Base-by-base conservation (phyloP, 2,888 invertebrate species). In the Drymonia ruficornis region DNA sequence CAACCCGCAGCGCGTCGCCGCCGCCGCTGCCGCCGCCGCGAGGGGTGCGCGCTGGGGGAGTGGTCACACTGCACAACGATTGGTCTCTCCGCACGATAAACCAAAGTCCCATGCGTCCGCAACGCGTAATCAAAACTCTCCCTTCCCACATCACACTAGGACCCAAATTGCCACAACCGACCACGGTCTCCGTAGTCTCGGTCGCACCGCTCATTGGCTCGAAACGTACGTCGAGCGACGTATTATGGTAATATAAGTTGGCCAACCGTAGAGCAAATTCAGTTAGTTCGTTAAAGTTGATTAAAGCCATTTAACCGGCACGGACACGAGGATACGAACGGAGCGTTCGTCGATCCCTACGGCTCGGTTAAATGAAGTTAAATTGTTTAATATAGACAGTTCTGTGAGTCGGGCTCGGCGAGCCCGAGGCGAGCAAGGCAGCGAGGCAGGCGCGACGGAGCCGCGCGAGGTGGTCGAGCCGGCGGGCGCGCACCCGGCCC, bases 201-300 rank as follows among this genome's bases (percentile, higher is more conserved):
- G 72, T 70, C 82, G 73, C 74, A 61, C 74, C 76, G 74, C 76
- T 75, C 85, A 91, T 91, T 91, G 91, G 91, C 74, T 80, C 79
- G 50, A 64, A 75, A 66, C 63, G 64, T 67, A 62, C 69, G 68
- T 80, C 72, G 73, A 70, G 71, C 72, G 72, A 71, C 81, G 83
- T 86, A 89, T 91, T 90, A 92, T 93, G 87, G 87, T 89, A 93
- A 92, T 93, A 93, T 93, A 93, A 93, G 93, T 93, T 93, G 93
- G 89, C 93, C 92, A 93, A 93, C 93, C 90, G 89, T 83, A 85
- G 90, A 84, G 80, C 89, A 89, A 91, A 91, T 89, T 91, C 86
- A 87, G 91, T 93, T 93, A 93, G 93, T 93, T 93, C 90, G 92
- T 91, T 92, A 92, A 91, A 90, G 92, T 88, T 93, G 92, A 93